Evolutionary conservation across 1,140 invertebrate species (phyloP).

Genomic region (Drosophila suzukii): DNA sequence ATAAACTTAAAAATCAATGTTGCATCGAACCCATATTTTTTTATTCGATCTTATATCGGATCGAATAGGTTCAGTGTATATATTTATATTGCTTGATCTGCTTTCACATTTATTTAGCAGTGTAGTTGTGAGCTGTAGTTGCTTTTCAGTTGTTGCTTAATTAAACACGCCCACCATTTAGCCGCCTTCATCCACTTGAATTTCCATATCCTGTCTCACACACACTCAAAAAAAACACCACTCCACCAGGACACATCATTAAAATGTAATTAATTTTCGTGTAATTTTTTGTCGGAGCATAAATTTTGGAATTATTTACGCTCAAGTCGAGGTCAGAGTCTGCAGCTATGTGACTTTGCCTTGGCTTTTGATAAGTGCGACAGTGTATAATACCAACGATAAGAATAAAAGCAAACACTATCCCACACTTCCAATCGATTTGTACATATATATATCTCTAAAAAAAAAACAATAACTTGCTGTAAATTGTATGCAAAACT

Average conservation of each 20-base stretch:
- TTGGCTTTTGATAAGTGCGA: constrained; percentile 82
- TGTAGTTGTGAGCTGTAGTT: constrained; percentile 26
- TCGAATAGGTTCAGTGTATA: background rate
- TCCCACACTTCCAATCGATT: constrained; percentile 52
- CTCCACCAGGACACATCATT: constrained; percentile 64
- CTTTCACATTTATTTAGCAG: constrained; percentile 2
- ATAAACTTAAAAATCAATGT: background rate
- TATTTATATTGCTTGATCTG: background rate
- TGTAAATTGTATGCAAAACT: constrained; percentile 68
- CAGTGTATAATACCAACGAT: constrained; percentile 74
- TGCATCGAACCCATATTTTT: too few species aligned
- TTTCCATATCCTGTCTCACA: constrained; percentile 28
- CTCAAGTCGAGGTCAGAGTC: constrained; percentile 78
- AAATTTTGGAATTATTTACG: constrained; percentile 84
- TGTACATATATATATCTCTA: constrained; percentile 60
- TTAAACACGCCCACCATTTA: constrained; percentile 20
- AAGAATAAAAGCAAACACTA: constrained; percentile 16
- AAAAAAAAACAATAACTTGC: constrained; percentile 42
- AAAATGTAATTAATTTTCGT: constrained; percentile 80
- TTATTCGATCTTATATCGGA: background rate
- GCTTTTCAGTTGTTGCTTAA: constrained; percentile 30
- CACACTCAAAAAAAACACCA: constrained; percentile 4
- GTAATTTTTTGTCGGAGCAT: constrained; percentile 84
- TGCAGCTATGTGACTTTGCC: constrained; percentile 66
- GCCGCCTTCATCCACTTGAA: constrained; percentile 21